Percentiles rank a stretch among this genome's conserved stretches.
phyloP scores from a whole-genome alignment of 2,113 vertebrate species.

The Eudyptes chrysolophus region DNA sequence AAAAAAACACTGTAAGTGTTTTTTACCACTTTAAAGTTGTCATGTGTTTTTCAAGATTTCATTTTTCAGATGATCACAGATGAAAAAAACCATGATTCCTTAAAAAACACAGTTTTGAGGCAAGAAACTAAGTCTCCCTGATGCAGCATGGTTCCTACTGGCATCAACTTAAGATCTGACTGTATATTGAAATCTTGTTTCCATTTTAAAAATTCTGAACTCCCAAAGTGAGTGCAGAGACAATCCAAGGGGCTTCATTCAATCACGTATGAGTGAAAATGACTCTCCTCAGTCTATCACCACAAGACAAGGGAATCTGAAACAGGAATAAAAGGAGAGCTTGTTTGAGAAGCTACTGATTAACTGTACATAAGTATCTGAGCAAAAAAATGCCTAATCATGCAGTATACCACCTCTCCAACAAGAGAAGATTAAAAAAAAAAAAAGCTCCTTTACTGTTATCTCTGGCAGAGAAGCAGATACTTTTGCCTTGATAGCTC shows the following conservation, averaged over 20 bases:
- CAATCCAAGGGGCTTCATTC: background rate
- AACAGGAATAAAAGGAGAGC: background rate
- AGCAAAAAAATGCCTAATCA: background rate
- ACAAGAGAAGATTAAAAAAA: background rate
- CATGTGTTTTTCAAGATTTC: background rate
- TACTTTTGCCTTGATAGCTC: background rate
- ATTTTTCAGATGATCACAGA: background rate
- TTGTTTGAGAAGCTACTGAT: background rate
- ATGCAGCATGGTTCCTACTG: background rate
- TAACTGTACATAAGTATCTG: background rate
- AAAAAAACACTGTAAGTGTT: background rate
- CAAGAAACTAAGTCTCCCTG: background rate
- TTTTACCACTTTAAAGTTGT: background rate
- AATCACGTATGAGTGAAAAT: background rate
- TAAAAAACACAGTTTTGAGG: background rate
- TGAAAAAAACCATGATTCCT: background rate
- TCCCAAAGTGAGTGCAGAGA: background rate
- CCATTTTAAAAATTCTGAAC: background rate
- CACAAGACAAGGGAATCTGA: background rate
- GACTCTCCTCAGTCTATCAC: background rate
- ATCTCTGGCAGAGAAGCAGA: background rate
- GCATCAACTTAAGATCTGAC: background rate
- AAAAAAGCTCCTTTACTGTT: background rate
- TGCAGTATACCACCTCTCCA: background rate
- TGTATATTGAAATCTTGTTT: background rate